phyloP scores from a whole-genome alignment of 2,888 invertebrate species.

The Willowsia nigromaculata region DNA sequence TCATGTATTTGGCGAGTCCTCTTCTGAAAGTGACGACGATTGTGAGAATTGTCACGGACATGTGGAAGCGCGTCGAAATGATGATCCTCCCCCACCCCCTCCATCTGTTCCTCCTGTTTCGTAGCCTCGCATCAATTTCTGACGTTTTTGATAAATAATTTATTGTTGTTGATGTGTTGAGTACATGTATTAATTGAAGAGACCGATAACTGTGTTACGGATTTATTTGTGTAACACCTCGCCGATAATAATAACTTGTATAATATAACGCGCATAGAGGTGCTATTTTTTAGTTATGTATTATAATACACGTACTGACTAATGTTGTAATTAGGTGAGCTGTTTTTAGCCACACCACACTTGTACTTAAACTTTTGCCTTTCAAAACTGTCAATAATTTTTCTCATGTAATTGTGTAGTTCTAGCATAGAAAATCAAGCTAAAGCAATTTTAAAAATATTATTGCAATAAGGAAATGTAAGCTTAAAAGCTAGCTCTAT shows the following conservation, averaged over 20 bases:
- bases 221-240: background rate
- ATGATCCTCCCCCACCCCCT: slow-evolving; percentile 69
- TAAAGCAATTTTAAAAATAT: no score
- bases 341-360: background rate
- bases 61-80: slow-evolving; percentile 84
- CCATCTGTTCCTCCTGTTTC: slow-evolving; percentile 70
- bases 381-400: background rate
- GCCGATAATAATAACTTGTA: no score
- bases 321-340: background rate
- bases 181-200: no score
- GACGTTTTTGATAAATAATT: no score
- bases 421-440: no score
- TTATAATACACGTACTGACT: background rate
- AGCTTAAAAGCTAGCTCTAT: no score
- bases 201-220: background rate
- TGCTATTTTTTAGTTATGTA: background rate
- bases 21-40: slow-evolving; percentile 87
- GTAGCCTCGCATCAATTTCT: slow-evolving; percentile 7
- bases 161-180: no score
- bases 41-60: slow-evolving; percentile 93
- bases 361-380: background rate
- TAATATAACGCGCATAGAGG: background rate
- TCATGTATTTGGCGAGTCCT: slow-evolving; percentile 92
- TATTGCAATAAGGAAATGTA: no score
- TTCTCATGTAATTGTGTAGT: background rate